Evolutionary conservation across 2,888 invertebrate species (phyloP), one percentile per base, ranked within the genome.

Genomic region (Melanotus villosus): DNA sequence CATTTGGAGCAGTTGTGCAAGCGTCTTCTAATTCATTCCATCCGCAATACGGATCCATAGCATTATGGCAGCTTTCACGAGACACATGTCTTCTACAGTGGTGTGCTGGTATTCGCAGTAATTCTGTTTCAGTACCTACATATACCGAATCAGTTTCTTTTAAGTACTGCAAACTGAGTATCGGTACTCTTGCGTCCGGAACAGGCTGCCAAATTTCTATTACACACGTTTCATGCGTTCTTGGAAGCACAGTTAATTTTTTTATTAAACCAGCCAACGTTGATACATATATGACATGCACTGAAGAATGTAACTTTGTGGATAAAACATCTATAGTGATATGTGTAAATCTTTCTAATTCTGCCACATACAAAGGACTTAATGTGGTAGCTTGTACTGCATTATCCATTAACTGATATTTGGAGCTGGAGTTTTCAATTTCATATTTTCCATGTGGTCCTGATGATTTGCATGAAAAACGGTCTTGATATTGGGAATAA

Each of bases 21-120:
- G 87, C 85, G 75, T 93, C 91, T 10, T 89, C 85, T 3, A 90
- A 87, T 74, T 92, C 92, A 84, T 97, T 92, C 97, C 97, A 98
- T 0, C 96, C 97, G 83, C 98, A 98, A 82, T 97, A 96, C 0
- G 97, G 97, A 85, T 98, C 97, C 85, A 92, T 93, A 0, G 96
- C 92, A 76, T 92, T 92, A 41, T 94, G 81, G 82, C 97, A 97
- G 4, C 92, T 90, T 6, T 89, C 85, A 58, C 89, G 88, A 5
- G 90, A 90, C 6, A 86, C 86, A 83, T 94, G 93, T 1, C 96
- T 89, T 30, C 87, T 86, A 79, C 97, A 97, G 43, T 95, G 92
- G 70, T 93, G 90, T 0, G 93, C 90, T 0, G 93, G 90, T 59
- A 97, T 88, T 32, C 93, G 91, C 36, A 93, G 82, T 2, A 95